Evolutionary conservation across 2,113 vertebrate genomes (phyloP), one percentile per base, ranked within the genome.

Genomic region (Loxodonta africana): DNA sequence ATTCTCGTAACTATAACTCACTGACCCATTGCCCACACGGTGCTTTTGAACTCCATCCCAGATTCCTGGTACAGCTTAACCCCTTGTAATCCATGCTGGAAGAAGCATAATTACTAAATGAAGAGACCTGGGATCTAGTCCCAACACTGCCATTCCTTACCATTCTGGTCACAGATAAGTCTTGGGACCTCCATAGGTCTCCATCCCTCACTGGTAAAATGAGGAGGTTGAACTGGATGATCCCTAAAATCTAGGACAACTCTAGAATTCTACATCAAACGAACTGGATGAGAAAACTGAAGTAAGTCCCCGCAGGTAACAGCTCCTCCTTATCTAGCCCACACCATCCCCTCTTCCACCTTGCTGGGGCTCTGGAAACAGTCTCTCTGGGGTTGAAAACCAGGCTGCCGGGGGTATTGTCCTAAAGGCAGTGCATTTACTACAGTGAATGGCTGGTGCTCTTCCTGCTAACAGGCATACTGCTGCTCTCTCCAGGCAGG

Each of bases 221-320:
- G 30, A 87, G 25, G 30, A 87, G 25, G 18, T 3, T 81, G 67
- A 90, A 81, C 17, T 82, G 33, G 33, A 83, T 46, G 46, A 90
- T 30, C 3, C 3, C 69, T 96, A 87, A 89, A 94, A 74, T 41
- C 15, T 44, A 88, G 51, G n/a, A 21, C 60, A 77, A 82, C 10
- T 83, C 67, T 33, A 74, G 51, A 57, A 95, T 86, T 93, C 67
- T 74, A 62, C 67, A 74, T 93, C 74, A 91, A 48, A 85, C 51
- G 62, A 76, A 60, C 11, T 41, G 8, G 44, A 86, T 51, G 26
- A 83, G 44, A 88, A 84, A 76, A 90, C 76, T 96, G 60, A 78
- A 91, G 60, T 77, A 77, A 91, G 46, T 83, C 33, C 12, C 73
- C 30, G 6, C 30, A 88, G 46, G 17, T 76, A 89, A 60, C 20